Evolutionary conservation across 2,888 invertebrate genomes (phyloP).

Genomic region (Trissonchulus sp.): DNA sequence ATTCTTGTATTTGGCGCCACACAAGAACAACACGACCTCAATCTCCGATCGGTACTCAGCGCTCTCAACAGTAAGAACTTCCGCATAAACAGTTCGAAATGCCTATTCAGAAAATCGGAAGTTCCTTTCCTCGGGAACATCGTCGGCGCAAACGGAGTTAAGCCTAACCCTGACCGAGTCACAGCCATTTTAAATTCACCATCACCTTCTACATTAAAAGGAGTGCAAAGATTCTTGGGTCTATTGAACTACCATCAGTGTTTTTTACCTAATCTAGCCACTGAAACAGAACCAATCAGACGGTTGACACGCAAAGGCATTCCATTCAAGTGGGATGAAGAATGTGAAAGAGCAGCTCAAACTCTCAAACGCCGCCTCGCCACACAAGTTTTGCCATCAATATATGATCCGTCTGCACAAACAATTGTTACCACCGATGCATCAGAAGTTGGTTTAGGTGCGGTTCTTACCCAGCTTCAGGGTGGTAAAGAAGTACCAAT

Average conservation of each 20-base stretch:
- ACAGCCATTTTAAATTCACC: not conserved
- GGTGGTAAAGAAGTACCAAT: too few species aligned
- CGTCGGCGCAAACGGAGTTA: not conserved
- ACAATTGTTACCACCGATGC: too few species aligned
- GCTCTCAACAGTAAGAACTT: not conserved
- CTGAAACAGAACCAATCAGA: too few species aligned
- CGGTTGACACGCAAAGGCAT: too few species aligned
- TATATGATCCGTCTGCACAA: too few species aligned
- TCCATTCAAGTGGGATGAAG: too few species aligned
- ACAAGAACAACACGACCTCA: constrained; percentile 33
- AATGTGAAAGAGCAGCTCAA: too few species aligned
- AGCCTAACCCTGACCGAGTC: not conserved
- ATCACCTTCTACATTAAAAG: not conserved
- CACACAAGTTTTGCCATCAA: too few species aligned
- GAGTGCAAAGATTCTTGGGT: not conserved
- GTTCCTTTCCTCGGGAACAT: not conserved
- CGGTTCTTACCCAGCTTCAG: too few species aligned
- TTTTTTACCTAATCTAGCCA: too few species aligned
- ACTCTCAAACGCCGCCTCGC: too few species aligned
- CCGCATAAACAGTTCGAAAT: not conserved
- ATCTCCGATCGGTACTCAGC: constrained; percentile 31
- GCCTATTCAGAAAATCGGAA: not conserved
- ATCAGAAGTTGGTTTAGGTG: too few species aligned
- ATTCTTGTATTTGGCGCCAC: constrained; percentile 2
- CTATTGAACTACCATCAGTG: not conserved